phyloP scores from a whole-genome alignment of 2,888 invertebrate species.

The Gari tellinella region DNA sequence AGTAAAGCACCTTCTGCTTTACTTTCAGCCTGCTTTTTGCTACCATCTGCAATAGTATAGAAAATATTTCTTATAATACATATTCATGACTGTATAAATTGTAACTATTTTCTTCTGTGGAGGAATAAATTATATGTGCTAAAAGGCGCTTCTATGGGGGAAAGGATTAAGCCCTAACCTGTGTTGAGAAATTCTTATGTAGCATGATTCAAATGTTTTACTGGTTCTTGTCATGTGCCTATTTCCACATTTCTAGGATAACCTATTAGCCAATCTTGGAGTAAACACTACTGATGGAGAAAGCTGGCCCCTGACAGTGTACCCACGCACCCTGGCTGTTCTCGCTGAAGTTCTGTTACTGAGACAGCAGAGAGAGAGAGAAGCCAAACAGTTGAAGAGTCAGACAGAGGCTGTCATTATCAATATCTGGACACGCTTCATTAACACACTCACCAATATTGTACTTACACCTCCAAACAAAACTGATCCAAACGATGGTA shows the following conservation, averaged over 20 bases:
- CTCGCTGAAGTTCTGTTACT: conserved; percentile 92
- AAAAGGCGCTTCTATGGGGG: no score
- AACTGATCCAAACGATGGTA: conserved; percentile 78
- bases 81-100: no score
- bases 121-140: no score
- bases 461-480: conserved; percentile 87
- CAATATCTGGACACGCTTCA: conserved; percentile 95
- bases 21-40: no score
- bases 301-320: conserved; percentile 91
- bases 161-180: no score
- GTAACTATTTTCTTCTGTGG: no score
- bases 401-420: conserved; percentile 96
- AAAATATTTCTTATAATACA: no score
- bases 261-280: conserved; percentile 90
- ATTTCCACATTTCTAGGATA: conserved; percentile 87
- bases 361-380: conserved; percentile 85
- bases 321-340: conserved; percentile 91
- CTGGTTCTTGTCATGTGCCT: no score
- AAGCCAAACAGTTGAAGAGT: conserved; percentile 89
- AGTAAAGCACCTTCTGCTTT: no score
- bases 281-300: conserved; percentile 89
- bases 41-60: no score
- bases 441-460: conserved; percentile 94
- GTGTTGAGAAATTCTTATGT: no score
- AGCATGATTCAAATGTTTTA: no score